These are phyloP conservation scores for Heliconius erato DNA, from an alignment of 2,888 invertebrate species.

Conservation along the genomic window DNA sequence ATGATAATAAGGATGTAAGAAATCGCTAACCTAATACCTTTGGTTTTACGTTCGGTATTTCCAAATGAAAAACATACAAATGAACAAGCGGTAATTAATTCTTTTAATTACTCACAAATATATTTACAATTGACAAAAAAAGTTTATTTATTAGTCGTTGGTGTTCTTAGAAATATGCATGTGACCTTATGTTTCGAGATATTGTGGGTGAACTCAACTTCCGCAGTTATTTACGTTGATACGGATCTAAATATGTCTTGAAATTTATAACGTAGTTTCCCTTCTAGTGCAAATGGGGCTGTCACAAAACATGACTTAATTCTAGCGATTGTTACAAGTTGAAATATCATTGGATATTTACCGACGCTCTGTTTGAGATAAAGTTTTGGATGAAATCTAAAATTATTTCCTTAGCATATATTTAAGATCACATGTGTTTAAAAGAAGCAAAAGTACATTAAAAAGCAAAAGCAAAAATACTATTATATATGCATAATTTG, in stretches of 20 bases:
- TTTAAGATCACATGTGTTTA: background rate
- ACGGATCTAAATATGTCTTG: slow-evolving; percentile 1
- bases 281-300: background rate
- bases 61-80: background rate
- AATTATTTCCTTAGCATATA: background rate
- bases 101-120: background rate
- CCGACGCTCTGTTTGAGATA: too few relatives aligned
- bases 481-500: too few relatives aligned
- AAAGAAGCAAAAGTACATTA: background rate
- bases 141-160: slow-evolving; percentile 1
- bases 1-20: background rate
- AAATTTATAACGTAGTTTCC: slow-evolving; percentile 8
- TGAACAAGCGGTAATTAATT: background rate
- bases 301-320: background rate
- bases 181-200: slow-evolving; percentile 2
- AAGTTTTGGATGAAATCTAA: too few relatives aligned
- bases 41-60: background rate
- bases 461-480: too few relatives aligned
- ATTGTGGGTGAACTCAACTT: slow-evolving; percentile 11
- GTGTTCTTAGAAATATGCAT: background rate
- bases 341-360: too few relatives aligned
- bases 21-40: background rate
- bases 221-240: background rate
- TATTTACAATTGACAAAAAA: slow-evolving; percentile 11
- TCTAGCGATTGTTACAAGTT: too few relatives aligned